phyloP scores from a whole-genome alignment of 1,140 invertebrate species.

The Drosophila malerkotliana region DNA sequence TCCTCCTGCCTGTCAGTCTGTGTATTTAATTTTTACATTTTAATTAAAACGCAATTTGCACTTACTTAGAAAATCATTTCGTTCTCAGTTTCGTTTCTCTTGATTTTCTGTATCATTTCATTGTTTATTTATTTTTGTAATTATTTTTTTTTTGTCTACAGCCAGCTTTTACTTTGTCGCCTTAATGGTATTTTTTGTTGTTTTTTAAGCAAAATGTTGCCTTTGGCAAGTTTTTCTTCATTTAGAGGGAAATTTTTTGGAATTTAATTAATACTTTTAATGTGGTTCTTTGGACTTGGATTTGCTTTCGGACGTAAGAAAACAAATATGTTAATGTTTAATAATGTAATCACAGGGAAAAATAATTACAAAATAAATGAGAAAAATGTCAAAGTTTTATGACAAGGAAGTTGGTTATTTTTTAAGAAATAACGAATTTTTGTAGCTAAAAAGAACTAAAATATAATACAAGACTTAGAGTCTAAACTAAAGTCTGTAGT shows the following conservation, averaged over 20 bases:
- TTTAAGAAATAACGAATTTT: neutral
- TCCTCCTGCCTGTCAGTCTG: constrained; percentile 11
- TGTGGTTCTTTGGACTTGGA: neutral
- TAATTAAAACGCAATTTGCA: constrained; percentile 81
- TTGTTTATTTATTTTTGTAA: constrained; percentile 29
- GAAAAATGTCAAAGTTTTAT: neutral
- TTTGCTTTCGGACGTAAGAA: neutral
- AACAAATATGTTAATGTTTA: neutral
- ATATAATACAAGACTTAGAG: too few species aligned
- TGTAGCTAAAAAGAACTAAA: too few species aligned
- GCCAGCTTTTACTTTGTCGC: neutral
- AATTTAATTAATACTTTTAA: constrained; percentile 5
- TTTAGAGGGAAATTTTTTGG: neutral
- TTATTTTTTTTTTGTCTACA: constrained; percentile 4
- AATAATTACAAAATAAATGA: neutral
- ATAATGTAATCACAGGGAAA: neutral
- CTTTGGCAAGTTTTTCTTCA: constrained; percentile 1
- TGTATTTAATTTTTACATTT: constrained; percentile 79
- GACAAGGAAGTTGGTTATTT: neutral
- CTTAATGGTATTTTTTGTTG: constrained; percentile 8
- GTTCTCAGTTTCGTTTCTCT: constrained; percentile 53
- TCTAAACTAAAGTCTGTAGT: too few species aligned
- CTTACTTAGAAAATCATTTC: constrained; percentile 80
- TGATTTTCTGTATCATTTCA: constrained; percentile 34
- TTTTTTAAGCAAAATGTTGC: neutral